Conservation (phyloP, 30 jellyfish, hydroid and myxozoan genomes). For the Rhopilema esculentum region DNA sequence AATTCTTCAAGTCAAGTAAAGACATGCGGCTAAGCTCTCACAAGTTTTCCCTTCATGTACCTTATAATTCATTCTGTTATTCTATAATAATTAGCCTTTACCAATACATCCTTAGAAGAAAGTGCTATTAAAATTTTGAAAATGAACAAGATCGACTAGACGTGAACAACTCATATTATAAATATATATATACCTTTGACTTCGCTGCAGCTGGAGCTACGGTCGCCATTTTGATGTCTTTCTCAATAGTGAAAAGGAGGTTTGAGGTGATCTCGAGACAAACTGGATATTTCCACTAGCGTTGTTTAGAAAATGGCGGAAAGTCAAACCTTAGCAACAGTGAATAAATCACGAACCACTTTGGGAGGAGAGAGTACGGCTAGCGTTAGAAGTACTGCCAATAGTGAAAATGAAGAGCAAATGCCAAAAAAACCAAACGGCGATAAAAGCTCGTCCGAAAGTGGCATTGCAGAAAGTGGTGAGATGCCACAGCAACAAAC, state of each 20-base stretch:
- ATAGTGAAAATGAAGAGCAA: neutral
- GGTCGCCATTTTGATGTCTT: constrained; percentile 18
- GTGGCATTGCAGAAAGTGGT: neutral
- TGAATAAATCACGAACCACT: neutral
- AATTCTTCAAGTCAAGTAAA: too few species aligned
- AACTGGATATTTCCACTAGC: neutral
- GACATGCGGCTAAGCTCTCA: too few species aligned
- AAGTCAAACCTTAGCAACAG: constrained; percentile 40
- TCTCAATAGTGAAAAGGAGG: neutral
- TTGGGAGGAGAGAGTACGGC: constrained; percentile 9
- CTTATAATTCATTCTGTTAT: too few species aligned
- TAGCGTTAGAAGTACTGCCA: constrained; percentile 4
- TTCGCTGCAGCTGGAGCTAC: constrained; percentile 1
- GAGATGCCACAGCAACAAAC: constrained; percentile 5
- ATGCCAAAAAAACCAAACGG: neutral
- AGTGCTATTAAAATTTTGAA: too few species aligned
- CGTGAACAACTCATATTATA: too few species aligned
- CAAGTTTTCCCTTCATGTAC: too few species aligned
- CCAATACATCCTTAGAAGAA: too few species aligned
- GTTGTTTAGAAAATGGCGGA: constrained; percentile 54
- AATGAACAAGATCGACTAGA: too few species aligned
- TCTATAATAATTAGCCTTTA: too few species aligned
- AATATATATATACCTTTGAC: constrained; percentile 1
- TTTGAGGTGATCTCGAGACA: neutral
- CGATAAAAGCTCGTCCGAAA: neutral